Evolutionary conservation across 2,113 vertebrate species (phyloP), one percentile per base, ranked within the genome.

Genomic region (Engraulis encrasicolus): DNA sequence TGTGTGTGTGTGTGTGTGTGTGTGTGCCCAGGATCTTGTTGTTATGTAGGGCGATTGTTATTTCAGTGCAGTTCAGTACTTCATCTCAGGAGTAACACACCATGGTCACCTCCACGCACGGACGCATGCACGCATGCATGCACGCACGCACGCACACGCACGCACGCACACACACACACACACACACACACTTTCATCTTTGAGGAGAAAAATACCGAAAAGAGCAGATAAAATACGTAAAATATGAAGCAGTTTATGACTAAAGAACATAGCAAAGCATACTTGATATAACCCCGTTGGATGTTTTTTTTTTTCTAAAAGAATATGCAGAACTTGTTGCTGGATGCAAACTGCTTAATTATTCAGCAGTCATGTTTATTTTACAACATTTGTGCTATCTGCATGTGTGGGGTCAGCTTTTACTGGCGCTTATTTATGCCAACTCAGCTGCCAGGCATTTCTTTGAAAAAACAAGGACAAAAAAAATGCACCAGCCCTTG

Each of bases 31-130:
- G 50, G 23, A 48, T 19, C 79, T 74, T 74, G 66, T 74, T 74
- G 23, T 74, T 74, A 74, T 74, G 27, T 74, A 74, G 66, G 66
- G 27, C 66, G 23, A 74, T 74, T 74, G 66, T 74, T 74, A 74
- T 74, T 74, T 74, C 66, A 74, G 66, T 34, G 66, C 66, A 74
- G 23, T 74, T 34, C 31, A 74, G 12, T 74, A 34, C 66, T 74
- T 74, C 12, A n/a, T 74, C 66, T 74, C 66, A 74, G 66, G 66
- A 74, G 66, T 34, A 36, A 2, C 48, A 80, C n/a, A n/a, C n/a
- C n/a, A 50, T 49, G 45, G 45, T 50, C 79, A 49, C 66, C 31
- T 74, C 66, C 18, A 74, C 27, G 34, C 11, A 12, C 58, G 31
- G 9, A 66, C 58, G 31, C 78, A 48, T 38, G n/a, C 37, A 79